Percentiles rank a stretch among this genome's conserved stretches.
These are phyloP conservation scores for Carlito syrichta DNA, from an alignment of 2,113 vertebrate species.

Conservation along the genomic window DNA sequence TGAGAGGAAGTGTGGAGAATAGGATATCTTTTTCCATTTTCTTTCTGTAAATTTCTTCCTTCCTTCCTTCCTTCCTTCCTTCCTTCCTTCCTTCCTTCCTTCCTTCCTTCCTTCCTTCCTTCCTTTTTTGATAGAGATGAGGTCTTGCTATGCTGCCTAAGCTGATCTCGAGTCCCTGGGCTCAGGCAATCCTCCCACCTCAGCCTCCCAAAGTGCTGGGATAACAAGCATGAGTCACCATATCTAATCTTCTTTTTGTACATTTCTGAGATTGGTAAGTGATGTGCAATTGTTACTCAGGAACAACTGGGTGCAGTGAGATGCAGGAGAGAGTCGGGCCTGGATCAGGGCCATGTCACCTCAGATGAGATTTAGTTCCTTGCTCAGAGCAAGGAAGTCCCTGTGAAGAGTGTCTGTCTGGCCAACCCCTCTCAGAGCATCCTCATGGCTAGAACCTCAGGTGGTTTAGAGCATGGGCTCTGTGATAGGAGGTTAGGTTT, in stretches of 20 bases:
- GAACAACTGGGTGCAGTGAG: background rate
- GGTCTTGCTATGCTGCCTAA: too few relatives aligned
- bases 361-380: background rate
- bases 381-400: background rate
- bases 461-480: background rate
- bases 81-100: too few relatives aligned
- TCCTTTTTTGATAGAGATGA: too few relatives aligned
- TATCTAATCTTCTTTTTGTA: constrained; percentile 23
- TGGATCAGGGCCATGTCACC: background rate
- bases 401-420: background rate
- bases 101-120: too few relatives aligned
- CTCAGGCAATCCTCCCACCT: too few relatives aligned
- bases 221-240: too few relatives aligned
- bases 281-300: background rate
- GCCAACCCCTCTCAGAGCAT: background rate
- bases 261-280: background rate
- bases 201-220: too few relatives aligned
- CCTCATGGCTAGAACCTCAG: background rate
- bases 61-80: too few relatives aligned
- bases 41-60: background rate
- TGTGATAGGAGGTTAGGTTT: background rate
- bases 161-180: too few relatives aligned
- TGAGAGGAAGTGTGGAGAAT: background rate
- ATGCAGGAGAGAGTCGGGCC: background rate
- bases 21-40: constrained; percentile 18